These are phyloP conservation scores for Heliconius melpomene DNA, from an alignment of 1,140 invertebrate species.

Conservation along the genomic window DNA sequence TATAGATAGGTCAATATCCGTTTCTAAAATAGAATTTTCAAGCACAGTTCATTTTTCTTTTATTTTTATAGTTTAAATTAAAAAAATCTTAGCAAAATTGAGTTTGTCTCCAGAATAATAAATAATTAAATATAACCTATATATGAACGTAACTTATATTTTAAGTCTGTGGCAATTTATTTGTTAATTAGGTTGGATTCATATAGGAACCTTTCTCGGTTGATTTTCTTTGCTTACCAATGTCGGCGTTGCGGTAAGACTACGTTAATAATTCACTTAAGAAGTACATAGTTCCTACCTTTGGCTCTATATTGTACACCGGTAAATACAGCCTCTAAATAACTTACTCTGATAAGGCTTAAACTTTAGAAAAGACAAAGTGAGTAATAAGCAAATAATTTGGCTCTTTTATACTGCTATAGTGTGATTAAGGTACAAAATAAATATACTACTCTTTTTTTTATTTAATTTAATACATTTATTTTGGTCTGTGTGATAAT, in stretches of 20 bases:
- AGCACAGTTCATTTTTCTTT: too few relatives aligned
- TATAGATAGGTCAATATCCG: too few relatives aligned
- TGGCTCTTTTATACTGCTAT: not conserved
- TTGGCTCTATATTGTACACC: not conserved
- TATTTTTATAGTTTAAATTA: too few relatives aligned
- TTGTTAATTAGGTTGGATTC: not conserved
- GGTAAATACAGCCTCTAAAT: not conserved
- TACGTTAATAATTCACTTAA: constrained; percentile 5
- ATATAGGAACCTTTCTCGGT: not conserved
- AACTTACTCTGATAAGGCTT: not conserved
- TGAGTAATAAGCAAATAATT: not conserved
- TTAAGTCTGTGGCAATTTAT: not conserved
- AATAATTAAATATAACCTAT: not conserved
- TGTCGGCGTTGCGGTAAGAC: not conserved
- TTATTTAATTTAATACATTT: not conserved
- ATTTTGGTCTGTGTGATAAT: not conserved
- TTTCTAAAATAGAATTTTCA: too few relatives aligned
- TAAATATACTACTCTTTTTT: not conserved
- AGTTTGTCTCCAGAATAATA: not conserved
- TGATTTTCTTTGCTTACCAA: not conserved
- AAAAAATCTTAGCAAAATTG: too few relatives aligned
- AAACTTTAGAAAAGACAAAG: not conserved
- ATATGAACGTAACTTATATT: not conserved
- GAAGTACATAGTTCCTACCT: not conserved
- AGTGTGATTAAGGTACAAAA: not conserved